phyloP scores from a whole-genome alignment of 2,113 vertebrate genomes.

The Alexandromys fortis region DNA sequence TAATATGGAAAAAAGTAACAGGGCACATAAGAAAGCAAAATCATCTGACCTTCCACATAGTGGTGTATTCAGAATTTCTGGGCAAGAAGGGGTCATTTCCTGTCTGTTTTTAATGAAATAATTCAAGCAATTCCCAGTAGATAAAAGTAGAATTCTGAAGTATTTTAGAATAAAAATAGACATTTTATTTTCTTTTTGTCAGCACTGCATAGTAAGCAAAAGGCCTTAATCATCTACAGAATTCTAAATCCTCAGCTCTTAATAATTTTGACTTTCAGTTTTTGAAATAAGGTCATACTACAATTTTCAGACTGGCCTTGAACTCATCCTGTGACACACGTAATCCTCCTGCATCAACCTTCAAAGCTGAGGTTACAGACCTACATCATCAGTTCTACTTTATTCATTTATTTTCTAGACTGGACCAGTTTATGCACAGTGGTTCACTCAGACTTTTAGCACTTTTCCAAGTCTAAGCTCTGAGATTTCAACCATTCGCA shows the following conservation, averaged over 20 bases:
- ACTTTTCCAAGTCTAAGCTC: background rate
- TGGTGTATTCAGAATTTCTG: background rate
- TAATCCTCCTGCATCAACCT: background rate
- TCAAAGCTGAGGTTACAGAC: background rate
- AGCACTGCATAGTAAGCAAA: background rate
- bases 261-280: background rate
- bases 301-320: background rate
- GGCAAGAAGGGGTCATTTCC: background rate
- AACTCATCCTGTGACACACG: background rate
- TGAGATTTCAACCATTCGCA: background rate
- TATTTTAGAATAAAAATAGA: too few relatives aligned
- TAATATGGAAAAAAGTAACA: background rate
- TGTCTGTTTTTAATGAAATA: background rate
- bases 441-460: background rate
- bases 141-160: background rate
- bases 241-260: background rate
- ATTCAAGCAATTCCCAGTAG: background rate
- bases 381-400: background rate
- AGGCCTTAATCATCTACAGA: background rate
- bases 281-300: background rate
- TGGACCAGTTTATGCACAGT: background rate
- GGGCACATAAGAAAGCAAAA: conserved; percentile 8
- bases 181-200: background rate
- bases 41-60: background rate
- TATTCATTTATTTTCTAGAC: background rate